Evolutionary conservation across 2,888 invertebrate species (phyloP).

Genomic region (Platerodrilus igneus): DNA sequence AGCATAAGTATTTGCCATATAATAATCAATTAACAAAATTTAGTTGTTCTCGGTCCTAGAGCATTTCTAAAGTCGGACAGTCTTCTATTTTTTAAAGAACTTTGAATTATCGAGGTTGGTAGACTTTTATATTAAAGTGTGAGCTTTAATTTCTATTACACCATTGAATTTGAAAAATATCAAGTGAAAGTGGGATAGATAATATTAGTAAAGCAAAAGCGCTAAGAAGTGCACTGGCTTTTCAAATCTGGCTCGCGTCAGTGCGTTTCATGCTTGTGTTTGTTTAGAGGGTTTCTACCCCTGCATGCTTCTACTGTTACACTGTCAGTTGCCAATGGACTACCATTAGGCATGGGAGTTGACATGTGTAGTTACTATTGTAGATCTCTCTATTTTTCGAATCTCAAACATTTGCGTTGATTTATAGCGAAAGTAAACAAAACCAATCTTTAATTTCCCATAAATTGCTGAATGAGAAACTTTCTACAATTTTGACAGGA

Average conservation of each 20-base stretch:
- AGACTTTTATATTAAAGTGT: too few species aligned
- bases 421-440: slow-evolving; percentile 18
- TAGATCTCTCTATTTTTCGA: slow-evolving; percentile 17
- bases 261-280: slow-evolving; percentile 31
- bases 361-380: slow-evolving; percentile 29
- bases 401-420: slow-evolving; percentile 20
- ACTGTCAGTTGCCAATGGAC: slow-evolving; percentile 20
- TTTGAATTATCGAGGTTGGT: too few species aligned
- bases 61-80: too few species aligned
- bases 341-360: slow-evolving; percentile 25
- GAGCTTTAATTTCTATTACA: too few species aligned
- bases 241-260: slow-evolving; percentile 35
- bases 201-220: too few species aligned
- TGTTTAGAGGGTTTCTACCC: slow-evolving; percentile 33
- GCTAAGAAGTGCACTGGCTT: slow-evolving; percentile 31
- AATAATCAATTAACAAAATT: too few species aligned
- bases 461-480: neutral
- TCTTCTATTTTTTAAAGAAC: too few species aligned
- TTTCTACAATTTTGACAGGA: neutral
- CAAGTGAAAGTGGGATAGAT: too few species aligned
- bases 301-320: slow-evolving; percentile 24
- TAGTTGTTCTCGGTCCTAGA: too few species aligned
- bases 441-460: neutral
- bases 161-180: too few species aligned
- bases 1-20: too few species aligned